Evolutionary conservation across 2,113 vertebrate species (phyloP).

Genomic region (Prochilodus magdalenae): DNA sequence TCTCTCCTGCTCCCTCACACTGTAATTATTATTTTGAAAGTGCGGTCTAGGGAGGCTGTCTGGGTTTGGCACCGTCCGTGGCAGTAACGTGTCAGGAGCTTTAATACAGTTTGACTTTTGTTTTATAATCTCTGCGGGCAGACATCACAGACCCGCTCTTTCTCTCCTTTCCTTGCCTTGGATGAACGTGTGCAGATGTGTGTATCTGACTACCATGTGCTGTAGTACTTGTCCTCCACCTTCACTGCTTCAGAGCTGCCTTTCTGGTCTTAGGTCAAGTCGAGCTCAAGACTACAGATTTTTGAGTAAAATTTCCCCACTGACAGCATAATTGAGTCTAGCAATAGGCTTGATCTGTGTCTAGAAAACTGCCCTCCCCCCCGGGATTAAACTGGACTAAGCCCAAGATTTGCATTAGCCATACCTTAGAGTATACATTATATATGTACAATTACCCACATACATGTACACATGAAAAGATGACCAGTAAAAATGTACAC

Average conservation of each 20-base stretch:
- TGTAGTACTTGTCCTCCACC: conserved; percentile 29
- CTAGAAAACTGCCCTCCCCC: neutral
- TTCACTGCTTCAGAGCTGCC: conserved; percentile 25
- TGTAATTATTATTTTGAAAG: conserved; percentile 76
- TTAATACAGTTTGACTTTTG: conserved; percentile 74
- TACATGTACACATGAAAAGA: too few species aligned
- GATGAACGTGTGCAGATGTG: conserved; percentile 51
- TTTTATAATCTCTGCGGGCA: conserved; percentile 68
- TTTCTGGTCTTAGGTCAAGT: neutral
- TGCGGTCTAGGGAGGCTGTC: conserved; percentile 61
- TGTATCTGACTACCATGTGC: conserved; percentile 2
- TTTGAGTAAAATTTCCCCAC: neutral
- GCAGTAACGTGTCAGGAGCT: conserved; percentile 56
- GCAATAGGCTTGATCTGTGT: neutral
- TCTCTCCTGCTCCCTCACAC: conserved; percentile 53
- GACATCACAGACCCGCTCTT: conserved; percentile 59
- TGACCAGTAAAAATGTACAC: too few species aligned
- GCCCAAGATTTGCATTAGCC: neutral
- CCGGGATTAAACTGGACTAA: conserved; percentile 1
- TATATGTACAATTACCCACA: too few species aligned
- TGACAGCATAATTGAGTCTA: neutral
- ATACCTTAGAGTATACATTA: neutral
- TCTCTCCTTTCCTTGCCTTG: neutral
- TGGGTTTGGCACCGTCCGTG: conserved; percentile 65
- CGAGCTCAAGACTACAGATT: neutral